Base-by-base conservation (phyloP, 1,140 invertebrate species). In the Drosophila rhopaloa region DNA sequence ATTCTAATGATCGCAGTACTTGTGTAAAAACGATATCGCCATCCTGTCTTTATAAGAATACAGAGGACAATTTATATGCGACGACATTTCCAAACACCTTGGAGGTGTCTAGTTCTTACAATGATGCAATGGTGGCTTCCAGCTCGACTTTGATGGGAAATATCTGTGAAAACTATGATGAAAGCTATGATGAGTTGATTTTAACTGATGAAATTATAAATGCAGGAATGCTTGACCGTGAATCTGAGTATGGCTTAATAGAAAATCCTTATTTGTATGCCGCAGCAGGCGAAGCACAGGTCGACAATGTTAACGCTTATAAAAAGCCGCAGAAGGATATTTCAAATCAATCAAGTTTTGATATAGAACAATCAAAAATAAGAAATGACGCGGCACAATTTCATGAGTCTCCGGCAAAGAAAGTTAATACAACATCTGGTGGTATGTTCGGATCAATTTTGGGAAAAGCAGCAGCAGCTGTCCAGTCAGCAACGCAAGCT, bases 401-500 rank as follows among this genome's bases (percentile, higher is more conserved):
- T 0, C 44, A 2, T 13, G 32, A 67, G 5, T 35, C 38, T 27
- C 48, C 84, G 9, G 77, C 73, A 9, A 91, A 68, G 27, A 75
- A 57, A 50, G 32, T 5, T 5, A 41, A 29, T 50, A 41, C 43
- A 6, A 63, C 40, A 32, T 62, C 72, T n/a, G 73, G 73, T 35
- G 76, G 84, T 5, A 80, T 92, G 84, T 77, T 92, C n/a, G 91
- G 91, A 14, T 91, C 79, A 0, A 78, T 89, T 59, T 68, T 84
- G 54, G 76, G 76, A 0, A 92, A 91, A 58, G 91, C 91, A 10
- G 88, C 93, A 55, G 91, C 93, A 19, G 78, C 92, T 46, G 88
- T 93, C 16, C 86, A 94, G 35, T 91, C 92, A 4, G 93, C 93
- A 11, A 92, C 93, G 24, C 92, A 93, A 59, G 93, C 85, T 24